Conservation (phyloP, 2,113 vertebrate genomes). For the Rhinoptilus africanus region DNA sequence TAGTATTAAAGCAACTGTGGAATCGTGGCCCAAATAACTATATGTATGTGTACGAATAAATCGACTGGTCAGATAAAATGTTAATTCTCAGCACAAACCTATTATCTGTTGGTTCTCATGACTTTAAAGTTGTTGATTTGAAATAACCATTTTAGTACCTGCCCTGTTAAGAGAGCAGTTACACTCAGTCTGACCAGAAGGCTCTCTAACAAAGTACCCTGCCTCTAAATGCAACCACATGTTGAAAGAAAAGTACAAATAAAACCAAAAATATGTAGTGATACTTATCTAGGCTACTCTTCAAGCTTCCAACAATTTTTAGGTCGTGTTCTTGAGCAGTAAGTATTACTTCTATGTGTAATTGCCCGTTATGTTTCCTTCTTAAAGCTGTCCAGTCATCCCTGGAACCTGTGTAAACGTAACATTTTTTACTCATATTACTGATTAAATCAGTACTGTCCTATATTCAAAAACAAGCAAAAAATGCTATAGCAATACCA, state of each 20-base stretch:
- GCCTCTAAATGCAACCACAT: not conserved
- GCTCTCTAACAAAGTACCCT: not conserved
- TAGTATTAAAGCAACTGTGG: not conserved
- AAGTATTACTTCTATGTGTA: not conserved
- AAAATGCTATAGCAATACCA: not conserved
- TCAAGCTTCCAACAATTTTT: not conserved
- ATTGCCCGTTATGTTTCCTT: not conserved
- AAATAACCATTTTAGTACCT: not conserved
- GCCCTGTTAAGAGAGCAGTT: not conserved
- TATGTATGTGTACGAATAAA: fast-evolving
- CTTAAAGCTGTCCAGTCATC: not conserved
- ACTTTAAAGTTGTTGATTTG: not conserved
- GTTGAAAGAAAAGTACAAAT: not conserved
- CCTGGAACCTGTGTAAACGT: not conserved
- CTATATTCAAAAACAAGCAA: not conserved
- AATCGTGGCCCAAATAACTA: not conserved
- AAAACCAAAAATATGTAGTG: not conserved
- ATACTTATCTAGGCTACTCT: not conserved
- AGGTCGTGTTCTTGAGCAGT: not conserved
- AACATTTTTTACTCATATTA: not conserved
- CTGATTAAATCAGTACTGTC: not conserved
- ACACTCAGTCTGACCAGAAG: not conserved
- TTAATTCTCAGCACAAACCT: not conserved
- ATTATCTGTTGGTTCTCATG: not conserved
- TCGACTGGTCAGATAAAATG: not conserved